Base-by-base conservation (phyloP, 2,888 invertebrate genomes). In the Aphodius sticticus region DNA sequence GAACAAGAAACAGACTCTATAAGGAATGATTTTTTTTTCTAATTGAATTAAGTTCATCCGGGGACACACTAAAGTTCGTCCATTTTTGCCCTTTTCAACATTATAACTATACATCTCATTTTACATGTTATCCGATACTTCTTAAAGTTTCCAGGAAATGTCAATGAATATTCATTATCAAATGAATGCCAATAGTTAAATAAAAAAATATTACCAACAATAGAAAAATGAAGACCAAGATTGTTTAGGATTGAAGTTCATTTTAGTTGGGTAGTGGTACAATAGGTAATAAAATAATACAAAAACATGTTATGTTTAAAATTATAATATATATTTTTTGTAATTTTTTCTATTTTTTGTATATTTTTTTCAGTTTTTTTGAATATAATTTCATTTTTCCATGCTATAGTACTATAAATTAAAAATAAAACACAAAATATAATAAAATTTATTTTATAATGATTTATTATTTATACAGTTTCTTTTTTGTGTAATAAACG, bases 381-480 rank as follows among this genome's bases (percentile, higher is more conserved):
- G 53, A 53, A 53, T 53, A 53, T 9, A 53, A 53, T 53, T 53
- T 53, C 53, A 53, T 53, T 53, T 53, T 53, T 53, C 12, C 53
- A 53, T 53, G 12, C 53, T 53, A 53, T 53, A 26, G 26, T 26
- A 12, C 74, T 35, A 79, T 26, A 79, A 79, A 77, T 74, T 26
- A 79, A 79, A 79, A 75, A 74, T 79, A 69, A 71, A 76, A 74
- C 74, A 70, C 74, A 79, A 79, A 79, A 79, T 79, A 79, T 79
- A 79, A 79, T 79, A 79, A 79, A 79, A 79, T 79, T 79, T 79
- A 79, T 79, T 79, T 77, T 76, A 37, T 78, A 78, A 74, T 37
- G 74, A 35, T 74, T 74, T 74, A 74, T 74, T 74, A 53, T 53
- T 74, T 74, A 74, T 74, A 74, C 74, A 74, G 74, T 74, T 74